Evolutionary conservation across 2,888 invertebrate genomes (phyloP), one percentile per base, ranked within the genome.

Genomic region (Aleiodes testaceus): DNA sequence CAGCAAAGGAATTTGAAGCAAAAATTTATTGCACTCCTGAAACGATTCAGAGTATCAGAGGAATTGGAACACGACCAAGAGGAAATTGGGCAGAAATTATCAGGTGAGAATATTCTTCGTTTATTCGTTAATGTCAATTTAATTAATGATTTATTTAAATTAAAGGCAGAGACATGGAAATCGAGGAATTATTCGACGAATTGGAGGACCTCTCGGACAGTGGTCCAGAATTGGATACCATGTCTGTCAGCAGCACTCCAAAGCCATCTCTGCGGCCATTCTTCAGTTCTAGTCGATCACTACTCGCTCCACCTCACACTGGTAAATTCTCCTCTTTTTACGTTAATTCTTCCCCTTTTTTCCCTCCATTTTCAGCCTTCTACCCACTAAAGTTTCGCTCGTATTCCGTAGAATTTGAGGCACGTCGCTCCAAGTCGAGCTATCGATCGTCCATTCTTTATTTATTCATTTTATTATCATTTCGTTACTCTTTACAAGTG

Each of bases 1-100:
- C 91, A 95, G 92, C 95, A 97, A 92, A 92, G 97, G 84, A 99
- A 99, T 89, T 90, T 99, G 84, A 99, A 98, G 88, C 97, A 99
- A 89, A 96, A 96, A 89, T 97, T 99, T 88, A 96, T 97, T 76
- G 96, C 98, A 65, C 89, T 99, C 79, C 89, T 99, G 84, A 95
- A 95, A 85, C 93, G 97, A 82, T 99, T 99, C 90, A 93, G 96
- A 81, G 94, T 96, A 77, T 94, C 96, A 49, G 98, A 98, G 87
- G 97, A 97, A 82, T 88, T 96, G 84, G 95, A 95, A 83, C 87
- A 88, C 68, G 89, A 89, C 79, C 88, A 88, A 77, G 89, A 88
- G 74, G 88, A 87, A 74, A 89, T 90, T 47, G 89, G 88, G 50
- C 89, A 89, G 75, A 90, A 90, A 75, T 81, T 89, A 59, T 86